Conservation (phyloP, 2,888 invertebrate genomes). For the Idaea straminata region DNA sequence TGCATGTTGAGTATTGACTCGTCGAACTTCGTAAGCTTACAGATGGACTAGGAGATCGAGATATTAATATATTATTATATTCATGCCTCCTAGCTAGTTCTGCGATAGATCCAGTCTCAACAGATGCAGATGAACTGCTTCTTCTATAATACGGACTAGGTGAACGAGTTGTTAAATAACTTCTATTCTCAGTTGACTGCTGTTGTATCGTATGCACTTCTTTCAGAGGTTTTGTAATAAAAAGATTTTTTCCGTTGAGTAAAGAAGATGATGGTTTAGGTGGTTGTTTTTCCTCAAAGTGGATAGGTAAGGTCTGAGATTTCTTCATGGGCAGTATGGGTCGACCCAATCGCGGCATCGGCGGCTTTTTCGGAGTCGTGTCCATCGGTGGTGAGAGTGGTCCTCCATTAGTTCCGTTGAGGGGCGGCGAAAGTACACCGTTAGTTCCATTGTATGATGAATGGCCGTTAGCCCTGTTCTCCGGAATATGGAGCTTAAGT, state of each 20-base stretch:
- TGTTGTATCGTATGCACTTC: constrained; percentile 65
- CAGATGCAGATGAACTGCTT: constrained; percentile 60
- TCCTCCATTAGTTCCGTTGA: constrained; percentile 58
- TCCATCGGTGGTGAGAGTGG: constrained; percentile 67
- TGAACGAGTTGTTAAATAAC: constrained; percentile 53
- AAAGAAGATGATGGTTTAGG: constrained; percentile 50
- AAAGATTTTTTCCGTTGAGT: constrained; percentile 61
- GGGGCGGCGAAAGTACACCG: constrained; percentile 37
- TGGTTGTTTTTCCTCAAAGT: constrained; percentile 67
- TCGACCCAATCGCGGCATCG: constrained; percentile 59
- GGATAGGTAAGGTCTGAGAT: constrained; percentile 69
- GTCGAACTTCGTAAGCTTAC: constrained; percentile 63
- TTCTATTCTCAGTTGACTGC: constrained; percentile 48
- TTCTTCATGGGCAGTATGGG: constrained; percentile 70
- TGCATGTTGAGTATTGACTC: constrained; percentile 73
- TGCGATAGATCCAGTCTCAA: constrained; percentile 74
- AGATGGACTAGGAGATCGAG: constrained; percentile 81
- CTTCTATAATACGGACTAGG: constrained; percentile 66
- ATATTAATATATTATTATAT: constrained; percentile 55
- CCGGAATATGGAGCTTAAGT: constrained; percentile 64
- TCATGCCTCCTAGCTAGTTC: constrained; percentile 71
- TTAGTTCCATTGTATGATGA: constrained; percentile 26
- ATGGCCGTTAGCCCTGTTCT: constrained; percentile 39
- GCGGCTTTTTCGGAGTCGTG: constrained; percentile 69
- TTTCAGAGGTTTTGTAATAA: constrained; percentile 67